These are phyloP conservation scores for Prochilodus magdalenae DNA, from an alignment of 2,113 vertebrate species.

Conservation along the genomic window DNA sequence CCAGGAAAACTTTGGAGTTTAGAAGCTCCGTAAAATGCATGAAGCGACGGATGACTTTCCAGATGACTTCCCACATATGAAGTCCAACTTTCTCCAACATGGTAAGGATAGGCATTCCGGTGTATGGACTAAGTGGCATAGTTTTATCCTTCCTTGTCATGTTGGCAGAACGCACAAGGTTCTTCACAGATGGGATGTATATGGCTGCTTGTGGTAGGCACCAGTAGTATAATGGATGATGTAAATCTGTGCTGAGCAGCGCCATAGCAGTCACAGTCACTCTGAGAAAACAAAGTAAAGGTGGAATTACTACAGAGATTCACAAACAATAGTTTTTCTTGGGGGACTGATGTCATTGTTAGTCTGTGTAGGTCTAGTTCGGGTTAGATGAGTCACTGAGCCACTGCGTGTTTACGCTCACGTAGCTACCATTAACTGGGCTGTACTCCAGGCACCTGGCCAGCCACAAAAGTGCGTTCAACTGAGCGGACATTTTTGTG, in stretches of 20 bases:
- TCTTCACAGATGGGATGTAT: conserved; percentile 8
- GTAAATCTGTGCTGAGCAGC: conserved; percentile 20
- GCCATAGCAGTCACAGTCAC: conserved; percentile 26
- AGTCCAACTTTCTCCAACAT: conserved; percentile 7
- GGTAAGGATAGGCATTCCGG: not conserved
- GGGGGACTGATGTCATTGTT: too few species aligned
- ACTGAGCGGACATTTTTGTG: not conserved
- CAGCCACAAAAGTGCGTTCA: not conserved
- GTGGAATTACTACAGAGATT: not conserved
- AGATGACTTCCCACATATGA: conserved; percentile 13
- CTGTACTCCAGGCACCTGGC: not conserved
- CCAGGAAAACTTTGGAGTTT: conserved; percentile 20
- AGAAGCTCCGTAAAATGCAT: conserved; percentile 1
- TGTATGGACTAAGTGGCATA: not conserved
- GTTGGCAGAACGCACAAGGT: not conserved
- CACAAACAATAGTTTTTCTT: not conserved
- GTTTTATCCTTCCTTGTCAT: conserved; percentile 6
- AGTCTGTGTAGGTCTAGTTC: not conserved
- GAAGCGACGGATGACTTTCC: conserved; percentile 8
- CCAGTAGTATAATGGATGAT: not conserved
- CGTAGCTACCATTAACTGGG: too few species aligned
- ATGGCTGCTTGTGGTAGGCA: not conserved
- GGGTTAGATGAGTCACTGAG: not conserved
- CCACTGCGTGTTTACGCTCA: not conserved
- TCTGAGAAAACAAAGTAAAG: not conserved